Conservation (phyloP, 1,140 invertebrate species). For the Macrostomum lignano region DNA sequence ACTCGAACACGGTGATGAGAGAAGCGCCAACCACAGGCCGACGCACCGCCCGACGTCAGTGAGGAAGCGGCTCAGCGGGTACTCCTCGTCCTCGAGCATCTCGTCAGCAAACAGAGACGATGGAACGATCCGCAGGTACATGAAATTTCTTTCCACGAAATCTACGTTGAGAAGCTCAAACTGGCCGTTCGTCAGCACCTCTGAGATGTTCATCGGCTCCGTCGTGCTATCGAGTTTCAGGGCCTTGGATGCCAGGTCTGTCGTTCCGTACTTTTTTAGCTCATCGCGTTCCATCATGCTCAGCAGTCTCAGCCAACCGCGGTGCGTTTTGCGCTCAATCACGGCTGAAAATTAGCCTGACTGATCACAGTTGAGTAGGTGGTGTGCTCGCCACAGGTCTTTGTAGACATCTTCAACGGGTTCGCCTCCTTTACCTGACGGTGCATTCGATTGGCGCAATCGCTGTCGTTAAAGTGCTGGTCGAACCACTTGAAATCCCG, state of each 20-base stretch:
- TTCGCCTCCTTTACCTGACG: not conserved
- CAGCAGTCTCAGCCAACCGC: not conserved
- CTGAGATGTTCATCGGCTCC: too few species aligned
- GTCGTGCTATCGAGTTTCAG: not conserved
- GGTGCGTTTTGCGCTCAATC: constrained; percentile 1
- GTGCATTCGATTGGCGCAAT: too few species aligned
- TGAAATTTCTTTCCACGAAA: constrained; percentile 3
- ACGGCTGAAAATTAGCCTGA: constrained; percentile 2
- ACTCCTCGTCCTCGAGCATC: not conserved
- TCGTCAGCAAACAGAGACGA: constrained; percentile 1
- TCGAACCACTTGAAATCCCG: not conserved
- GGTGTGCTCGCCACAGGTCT: not conserved
- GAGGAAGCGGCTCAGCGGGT: constrained; percentile 1
- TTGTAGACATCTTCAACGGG: not conserved
- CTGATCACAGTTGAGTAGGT: not conserved
- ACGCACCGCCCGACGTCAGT: constrained; percentile 1
- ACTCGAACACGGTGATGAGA: constrained; percentile 3
- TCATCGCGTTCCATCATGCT: not conserved
- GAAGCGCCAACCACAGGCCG: not conserved
- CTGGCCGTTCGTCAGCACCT: not conserved
- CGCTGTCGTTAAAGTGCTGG: not conserved
- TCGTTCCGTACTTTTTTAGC: not conserved
- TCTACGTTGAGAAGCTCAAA: constrained; percentile 1
- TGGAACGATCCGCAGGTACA: not conserved
- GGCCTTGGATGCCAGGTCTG: not conserved